These are phyloP conservation scores for Silvanus unidentatus DNA, from an alignment of 2,888 invertebrate species.

Conservation along the genomic window DNA sequence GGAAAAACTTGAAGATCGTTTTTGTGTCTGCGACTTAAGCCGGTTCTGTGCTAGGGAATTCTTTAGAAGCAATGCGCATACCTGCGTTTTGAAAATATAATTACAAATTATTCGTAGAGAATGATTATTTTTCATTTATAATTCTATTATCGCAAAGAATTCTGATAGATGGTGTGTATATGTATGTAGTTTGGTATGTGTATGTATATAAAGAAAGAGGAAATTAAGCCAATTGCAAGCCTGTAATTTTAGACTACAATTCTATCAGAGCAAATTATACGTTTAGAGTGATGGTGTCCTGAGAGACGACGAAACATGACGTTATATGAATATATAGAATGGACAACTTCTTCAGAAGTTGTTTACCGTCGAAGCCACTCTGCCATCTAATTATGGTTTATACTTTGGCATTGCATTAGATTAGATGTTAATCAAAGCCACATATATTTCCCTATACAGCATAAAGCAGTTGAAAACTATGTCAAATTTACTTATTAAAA, in stretches of 20 bases:
- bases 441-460: no score
- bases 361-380: slow-evolving; percentile 14
- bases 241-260: slow-evolving; percentile 23
- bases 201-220: not conserved
- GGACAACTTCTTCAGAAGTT: slow-evolving; percentile 20
- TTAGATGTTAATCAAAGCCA: not conserved
- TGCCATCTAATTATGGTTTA: slow-evolving; percentile 11
- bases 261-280: slow-evolving; percentile 26
- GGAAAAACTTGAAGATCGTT: no score
- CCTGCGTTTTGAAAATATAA: no score
- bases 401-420: not conserved
- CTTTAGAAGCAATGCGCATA: no score
- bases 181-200: not conserved
- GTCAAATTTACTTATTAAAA: not conserved
- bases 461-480: not conserved
- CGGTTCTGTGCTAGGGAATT: no score
- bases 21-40: no score
- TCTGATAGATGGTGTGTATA: no score
- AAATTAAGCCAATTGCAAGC: slow-evolving; percentile 6
- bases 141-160: not conserved
- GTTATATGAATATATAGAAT: slow-evolving; percentile 20
- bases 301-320: slow-evolving; percentile 15
- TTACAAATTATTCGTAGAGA: no score
- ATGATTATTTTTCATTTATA: slow-evolving; percentile 1
- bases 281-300: slow-evolving; percentile 16